phyloP scores from a whole-genome alignment of 2,797 vertebrate genomes.

The Crax fasciolata region DNA sequence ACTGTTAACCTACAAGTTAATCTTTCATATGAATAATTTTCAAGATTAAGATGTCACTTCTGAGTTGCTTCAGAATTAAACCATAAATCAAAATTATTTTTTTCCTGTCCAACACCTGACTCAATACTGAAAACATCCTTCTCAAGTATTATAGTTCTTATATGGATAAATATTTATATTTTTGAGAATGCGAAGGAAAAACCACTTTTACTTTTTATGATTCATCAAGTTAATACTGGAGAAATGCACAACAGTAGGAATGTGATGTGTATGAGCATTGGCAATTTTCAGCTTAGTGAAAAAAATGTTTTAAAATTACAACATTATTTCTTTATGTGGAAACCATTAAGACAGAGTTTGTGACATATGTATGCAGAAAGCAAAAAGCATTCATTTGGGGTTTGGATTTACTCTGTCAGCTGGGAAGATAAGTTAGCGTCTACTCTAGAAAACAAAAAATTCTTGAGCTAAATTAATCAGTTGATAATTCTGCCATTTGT shows the following conservation, averaged over 20 bases:
- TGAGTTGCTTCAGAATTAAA: conserved; percentile 1
- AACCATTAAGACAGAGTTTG: background rate
- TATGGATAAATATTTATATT: background rate
- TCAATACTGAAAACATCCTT: background rate
- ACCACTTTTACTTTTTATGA: background rate
- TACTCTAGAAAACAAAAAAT: background rate
- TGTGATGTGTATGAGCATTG: background rate
- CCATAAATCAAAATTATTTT: background rate
- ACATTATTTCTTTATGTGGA: background rate
- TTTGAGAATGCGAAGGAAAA: rapidly evolving
- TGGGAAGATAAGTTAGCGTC: background rate
- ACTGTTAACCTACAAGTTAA: background rate
- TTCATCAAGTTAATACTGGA: background rate
- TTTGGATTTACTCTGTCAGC: background rate
- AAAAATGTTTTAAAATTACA: background rate
- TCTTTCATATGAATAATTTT: background rate
- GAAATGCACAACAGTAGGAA: background rate
- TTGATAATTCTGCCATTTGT: background rate
- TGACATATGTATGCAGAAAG: background rate
- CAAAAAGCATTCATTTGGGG: background rate
- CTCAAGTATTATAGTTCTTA: background rate
- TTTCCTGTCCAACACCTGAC: background rate
- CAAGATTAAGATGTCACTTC: background rate
- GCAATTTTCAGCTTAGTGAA: background rate
- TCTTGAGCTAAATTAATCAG: background rate